Evolutionary conservation across 2,888 invertebrate species (phyloP).

Genomic region (Labia minor): DNA sequence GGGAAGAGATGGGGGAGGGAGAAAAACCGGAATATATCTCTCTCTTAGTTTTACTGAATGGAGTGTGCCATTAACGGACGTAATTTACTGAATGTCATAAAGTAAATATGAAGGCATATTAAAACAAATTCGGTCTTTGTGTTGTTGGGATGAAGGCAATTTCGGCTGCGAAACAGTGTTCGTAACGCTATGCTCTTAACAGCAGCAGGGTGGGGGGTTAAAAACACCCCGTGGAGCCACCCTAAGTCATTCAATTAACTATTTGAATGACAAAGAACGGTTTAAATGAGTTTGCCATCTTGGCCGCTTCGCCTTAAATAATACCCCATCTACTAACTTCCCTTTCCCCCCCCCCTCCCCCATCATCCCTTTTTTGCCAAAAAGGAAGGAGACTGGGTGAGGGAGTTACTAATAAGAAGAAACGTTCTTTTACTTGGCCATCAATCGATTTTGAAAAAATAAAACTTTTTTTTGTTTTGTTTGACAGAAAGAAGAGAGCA

Average conservation of each 20-base stretch:
- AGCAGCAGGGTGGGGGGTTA: too few relatives aligned
- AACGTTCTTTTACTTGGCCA: too few relatives aligned
- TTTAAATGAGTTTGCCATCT: conserved; percentile 8
- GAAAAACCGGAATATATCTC: too few relatives aligned
- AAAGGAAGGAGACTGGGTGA: too few relatives aligned
- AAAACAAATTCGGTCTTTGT: conserved; percentile 3
- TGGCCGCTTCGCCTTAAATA: not conserved
- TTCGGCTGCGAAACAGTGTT: not conserved
- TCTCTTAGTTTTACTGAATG: not conserved
- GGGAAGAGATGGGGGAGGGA: too few relatives aligned
- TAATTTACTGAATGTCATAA: conserved; percentile 7
- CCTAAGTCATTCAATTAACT: not conserved
- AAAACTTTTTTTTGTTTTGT: too few relatives aligned
- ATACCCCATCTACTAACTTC: too few relatives aligned
- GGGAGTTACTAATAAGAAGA: too few relatives aligned
- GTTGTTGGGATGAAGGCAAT: conserved; percentile 3
- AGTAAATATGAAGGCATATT: conserved; percentile 13
- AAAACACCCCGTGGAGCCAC: not conserved
- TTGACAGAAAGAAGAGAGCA: too few relatives aligned
- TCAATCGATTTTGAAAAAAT: too few relatives aligned
- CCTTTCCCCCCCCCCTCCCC: too few relatives aligned
- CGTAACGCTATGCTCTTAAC: not conserved
- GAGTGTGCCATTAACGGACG: conserved; percentile 13
- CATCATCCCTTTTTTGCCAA: too few relatives aligned
- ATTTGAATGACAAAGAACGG: not conserved